Base-by-base conservation (phyloP, 1,140 invertebrate genomes). In the Eufriesea mexicana region DNA sequence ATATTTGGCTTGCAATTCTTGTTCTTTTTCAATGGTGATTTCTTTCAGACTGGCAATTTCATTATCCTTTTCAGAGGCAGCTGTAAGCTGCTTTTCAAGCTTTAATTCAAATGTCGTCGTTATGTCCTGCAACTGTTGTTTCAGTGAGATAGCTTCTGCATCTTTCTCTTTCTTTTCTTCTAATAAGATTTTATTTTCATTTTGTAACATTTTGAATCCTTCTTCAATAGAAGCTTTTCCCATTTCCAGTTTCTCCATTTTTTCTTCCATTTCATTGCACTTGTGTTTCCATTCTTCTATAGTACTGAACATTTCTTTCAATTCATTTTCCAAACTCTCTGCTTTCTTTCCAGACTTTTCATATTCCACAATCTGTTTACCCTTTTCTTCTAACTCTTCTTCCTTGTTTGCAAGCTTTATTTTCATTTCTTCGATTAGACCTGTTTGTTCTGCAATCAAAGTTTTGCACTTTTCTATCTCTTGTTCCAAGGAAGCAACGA, bases 1-100 rank as follows among this genome's bases (percentile, higher is more conserved):
- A 51, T 90, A 86, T 28, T 90, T 92, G 0, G 94, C 92, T 59
- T 95, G 93, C 80, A 96, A 94, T 87, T 96, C 95, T 90, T 95
- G 91, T 86, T 96, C 94, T 86, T 95, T 95, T 61, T 94, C 79
- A 9, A 80, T 57, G 23, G 93, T 35, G 0, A 45, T 76, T 70
- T 89, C 71, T 35, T 87, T 88, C 51, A 93, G 74, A 0, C 72
- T 42, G 0, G 16, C 10, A 35, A 93, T 86, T 76, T 92, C 88
- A 28, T 88, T 28, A 18, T 93, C 90, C 49, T 92, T 91, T 20
- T 73, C 74, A 4, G 51, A 66, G 2, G 87, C 14, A 14, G 6
- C 35, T 25, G 55, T 14, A 12, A 77, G 14, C 16, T 83, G 57
- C 25, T 89, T 81, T 81, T 87, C 62, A 54, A 81, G 54, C 49